phyloP scores from a whole-genome alignment of 2,888 invertebrate species.

The Napeogenes sylphis region DNA sequence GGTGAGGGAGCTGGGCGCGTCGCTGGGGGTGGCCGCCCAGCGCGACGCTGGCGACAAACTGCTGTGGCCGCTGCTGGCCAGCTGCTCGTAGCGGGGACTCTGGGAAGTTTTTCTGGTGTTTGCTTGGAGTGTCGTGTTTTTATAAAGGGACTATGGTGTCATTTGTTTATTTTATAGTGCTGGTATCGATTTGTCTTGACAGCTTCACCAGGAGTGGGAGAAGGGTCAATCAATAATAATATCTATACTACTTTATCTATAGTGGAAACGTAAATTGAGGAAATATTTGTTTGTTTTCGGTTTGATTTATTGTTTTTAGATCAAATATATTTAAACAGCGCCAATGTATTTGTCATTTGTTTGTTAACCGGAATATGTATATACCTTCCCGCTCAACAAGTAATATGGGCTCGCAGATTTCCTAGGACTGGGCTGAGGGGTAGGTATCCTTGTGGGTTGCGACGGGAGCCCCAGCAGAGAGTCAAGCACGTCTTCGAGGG shows the following conservation, averaged over 20 bases:
- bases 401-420: slow-evolving; percentile 70
- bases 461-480: slow-evolving; percentile 91
- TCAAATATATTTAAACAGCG: no score
- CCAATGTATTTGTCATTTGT: no score
- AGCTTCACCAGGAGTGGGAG: no score
- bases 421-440: slow-evolving; percentile 78
- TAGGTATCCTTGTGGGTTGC: slow-evolving; percentile 85
- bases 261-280: no score
- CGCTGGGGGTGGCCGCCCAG: slow-evolving; percentile 64
- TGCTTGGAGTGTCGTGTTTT: no score
- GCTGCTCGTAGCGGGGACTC: slow-evolving; percentile 74
- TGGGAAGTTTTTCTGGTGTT: slow-evolving; percentile 27
- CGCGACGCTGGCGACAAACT: slow-evolving; percentile 66
- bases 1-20: slow-evolving; percentile 62
- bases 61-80: slow-evolving; percentile 71
- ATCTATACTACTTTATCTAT: no score
- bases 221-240: no score
- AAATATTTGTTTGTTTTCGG: no score
- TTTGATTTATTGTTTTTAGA: no score
- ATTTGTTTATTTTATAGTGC: no score
- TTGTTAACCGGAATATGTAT: not conserved
- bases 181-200: no score
- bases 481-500: slow-evolving; percentile 95
- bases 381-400: slow-evolving; percentile 71
- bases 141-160: no score